A percentile compares a stretch with the other conserved stretches of the same genome.
Evolutionary conservation across 1,140 invertebrate species (phyloP).

Genomic region (Pantala flavescens): DNA sequence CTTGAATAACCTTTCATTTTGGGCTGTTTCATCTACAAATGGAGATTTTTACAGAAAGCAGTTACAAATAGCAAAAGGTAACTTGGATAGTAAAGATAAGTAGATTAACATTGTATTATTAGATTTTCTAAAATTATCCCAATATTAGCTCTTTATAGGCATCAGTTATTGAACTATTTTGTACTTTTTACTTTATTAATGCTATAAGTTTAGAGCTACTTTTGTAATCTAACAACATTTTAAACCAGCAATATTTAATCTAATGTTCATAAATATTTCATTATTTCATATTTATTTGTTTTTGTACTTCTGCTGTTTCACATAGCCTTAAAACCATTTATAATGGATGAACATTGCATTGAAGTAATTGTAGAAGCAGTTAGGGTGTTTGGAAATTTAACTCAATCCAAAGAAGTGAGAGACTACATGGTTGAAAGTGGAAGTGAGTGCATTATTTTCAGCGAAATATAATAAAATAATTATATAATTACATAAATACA

Average conservation of each 20-base stretch:
- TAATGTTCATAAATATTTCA: too few species aligned
- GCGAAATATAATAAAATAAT: not conserved
- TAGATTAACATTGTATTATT: too few species aligned
- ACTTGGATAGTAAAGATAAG: too few species aligned
- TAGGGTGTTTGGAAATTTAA: slow-evolving; percentile 55
- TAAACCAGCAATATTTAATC: too few species aligned
- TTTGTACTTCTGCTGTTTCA: too few species aligned
- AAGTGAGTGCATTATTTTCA: not conserved
- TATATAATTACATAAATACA: not conserved
- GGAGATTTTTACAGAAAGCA: slow-evolving; percentile 27
- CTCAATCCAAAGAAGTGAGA: slow-evolving; percentile 45
- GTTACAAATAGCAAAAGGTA: slow-evolving; percentile 33
- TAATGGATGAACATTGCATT: slow-evolving; percentile 26
- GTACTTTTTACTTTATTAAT: too few species aligned
- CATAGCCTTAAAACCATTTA: not conserved
- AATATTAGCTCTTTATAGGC: too few species aligned
- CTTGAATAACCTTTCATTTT: slow-evolving; percentile 57
- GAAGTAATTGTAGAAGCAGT: slow-evolving; percentile 50
- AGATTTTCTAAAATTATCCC: too few species aligned
- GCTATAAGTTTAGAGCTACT: too few species aligned
- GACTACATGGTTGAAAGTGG: slow-evolving; percentile 39
- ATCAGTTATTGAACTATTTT: too few species aligned
- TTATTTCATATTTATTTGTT: too few species aligned
- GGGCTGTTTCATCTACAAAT: slow-evolving; percentile 34
- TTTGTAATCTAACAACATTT: too few species aligned